Base-by-base conservation (phyloP, 2,888 invertebrate species). In the Trachelus stipa region DNA sequence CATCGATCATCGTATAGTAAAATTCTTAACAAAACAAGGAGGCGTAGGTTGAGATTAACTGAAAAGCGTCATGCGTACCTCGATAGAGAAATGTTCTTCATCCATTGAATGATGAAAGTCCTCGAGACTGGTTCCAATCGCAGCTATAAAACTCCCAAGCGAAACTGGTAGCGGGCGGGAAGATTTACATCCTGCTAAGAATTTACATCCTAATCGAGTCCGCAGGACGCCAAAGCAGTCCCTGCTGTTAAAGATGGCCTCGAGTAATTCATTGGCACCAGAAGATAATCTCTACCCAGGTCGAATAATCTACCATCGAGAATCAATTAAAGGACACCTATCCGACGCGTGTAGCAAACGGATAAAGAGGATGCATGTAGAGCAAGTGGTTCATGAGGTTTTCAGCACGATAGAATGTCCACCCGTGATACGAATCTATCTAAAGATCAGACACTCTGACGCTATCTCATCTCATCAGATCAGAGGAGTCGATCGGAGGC, bases 401-500 rank as follows among this genome's bases (percentile, higher is more conserved):
- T 56, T 56, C 23, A 23, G 23, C 23, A 56, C 9, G 56, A 23
- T 23, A 23, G 9, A 56, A 56, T 56, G 56, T 56, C 56, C 23
- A 56, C 56, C 56, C 56, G 56, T 56, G 56, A 23, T 56, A 56
- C 23, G 9, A 23, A 56, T 23, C 56, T 56, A 6, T 56, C 56
- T 23, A 9, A 56, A 56, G 56, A 56, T 56, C 56, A 9, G 56
- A 23, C 56, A 56, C 23, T 23, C 56, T 56, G 23, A 56, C 56
- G 56, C 56, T 56, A 56, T 56, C 56, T 56, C 23, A 40, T 40
- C 40, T 40, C 15, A 56, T 23, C 23, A 2, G 56, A 56, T 23
- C 56, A 79, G 77, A 73, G 73, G 79, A 83, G 79, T 81, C 76
- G 74, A 74, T 76, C 79, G 77, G 79, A 80, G 79, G 76, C 82